Base-by-base conservation (phyloP, 64 coral and sea anemone genomes). In the Montipora foliosa region DNA sequence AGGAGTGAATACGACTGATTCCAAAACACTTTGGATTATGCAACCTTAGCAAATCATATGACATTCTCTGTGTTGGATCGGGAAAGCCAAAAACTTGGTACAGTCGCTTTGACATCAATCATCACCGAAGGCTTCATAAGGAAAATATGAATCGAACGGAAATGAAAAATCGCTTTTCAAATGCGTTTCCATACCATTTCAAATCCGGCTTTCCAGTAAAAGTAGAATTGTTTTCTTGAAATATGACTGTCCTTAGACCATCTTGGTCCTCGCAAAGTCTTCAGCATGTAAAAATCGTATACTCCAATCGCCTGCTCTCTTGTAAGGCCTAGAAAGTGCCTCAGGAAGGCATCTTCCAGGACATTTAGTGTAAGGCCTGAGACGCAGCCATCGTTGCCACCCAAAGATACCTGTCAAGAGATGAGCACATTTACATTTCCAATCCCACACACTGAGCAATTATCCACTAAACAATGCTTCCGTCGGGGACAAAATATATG, bases 171-270 rank as follows among this genome's bases (percentile, higher is more conserved):
- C 13, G 52, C 29, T 64, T 64, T 64, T 15, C 60, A 64, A 64
- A 64, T 16, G 60, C 60, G 60, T 73, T 73, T 8, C 4, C 5
- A 73, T 85, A 68, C 82, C 58, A 46, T 85, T 61, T 85, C 82
- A 67, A 20, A 6, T 12, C 82, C 82, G 5, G 82, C 58, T 6
- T 15, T 24, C 44, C 59, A 85, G 46, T 85, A 69, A 68, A 85
- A 85, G 45, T 85, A 85, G 5, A 85, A 85, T n/a, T 85, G 29
- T 21, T 85, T 85, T 6, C 59, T 0, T 8, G 61, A 67, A 45
- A 85, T 85, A 12, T 85, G 82, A 19, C 22, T 67, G 21, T 85
- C 62, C 37, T 6, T 66, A 2, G 59, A 62, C 24, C 70, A 5
- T 64, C 8, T 20, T 11, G 82, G 82, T 6, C 82, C 58, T 5